These are phyloP conservation scores for Sinodicranocentrus sp. DNA, from an alignment of 2,888 invertebrate species.

Conservation along the genomic window DNA sequence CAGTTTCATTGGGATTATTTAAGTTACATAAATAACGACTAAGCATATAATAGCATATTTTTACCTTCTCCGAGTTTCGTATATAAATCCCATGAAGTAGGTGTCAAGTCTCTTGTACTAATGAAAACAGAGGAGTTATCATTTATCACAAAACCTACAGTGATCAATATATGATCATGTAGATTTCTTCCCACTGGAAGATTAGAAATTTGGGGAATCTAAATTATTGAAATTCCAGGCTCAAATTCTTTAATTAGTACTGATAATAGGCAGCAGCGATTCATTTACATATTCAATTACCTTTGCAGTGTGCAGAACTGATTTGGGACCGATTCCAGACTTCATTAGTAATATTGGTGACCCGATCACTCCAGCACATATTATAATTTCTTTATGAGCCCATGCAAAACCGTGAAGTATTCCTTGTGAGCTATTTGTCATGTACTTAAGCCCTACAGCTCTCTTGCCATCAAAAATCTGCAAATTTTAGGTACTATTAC, in stretches of 20 bases:
- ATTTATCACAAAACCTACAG: constrained; percentile 38
- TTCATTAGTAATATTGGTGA: constrained; percentile 42
- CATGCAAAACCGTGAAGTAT: neutral
- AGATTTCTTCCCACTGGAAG: constrained; percentile 68
- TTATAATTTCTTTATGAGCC: constrained; percentile 47
- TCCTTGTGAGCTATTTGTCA: neutral
- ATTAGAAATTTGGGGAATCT: constrained; percentile 20
- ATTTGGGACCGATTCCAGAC: constrained; percentile 65
- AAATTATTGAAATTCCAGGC: too few relatives aligned
- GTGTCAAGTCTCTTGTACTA: constrained; percentile 36
- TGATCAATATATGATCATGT: constrained; percentile 41
- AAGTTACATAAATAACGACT: too few relatives aligned
- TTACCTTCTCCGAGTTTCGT: constrained; percentile 36
- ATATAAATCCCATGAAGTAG: constrained; percentile 44
- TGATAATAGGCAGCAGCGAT: too few relatives aligned
- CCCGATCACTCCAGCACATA: constrained; percentile 33
- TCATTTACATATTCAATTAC: too few relatives aligned
- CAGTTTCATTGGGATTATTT: neutral
- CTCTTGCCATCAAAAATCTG: neutral
- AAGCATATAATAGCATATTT: neutral
- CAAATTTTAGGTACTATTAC: too few relatives aligned
- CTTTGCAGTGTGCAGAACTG: constrained; percentile 24
- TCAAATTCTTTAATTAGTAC: neutral
- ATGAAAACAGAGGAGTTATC: constrained; percentile 28
- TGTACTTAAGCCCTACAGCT: neutral